Percentiles rank a stretch among this genome's conserved stretches.
phyloP scores from a whole-genome alignment of 2,888 invertebrate genomes.

The Itoplectis maculator region DNA sequence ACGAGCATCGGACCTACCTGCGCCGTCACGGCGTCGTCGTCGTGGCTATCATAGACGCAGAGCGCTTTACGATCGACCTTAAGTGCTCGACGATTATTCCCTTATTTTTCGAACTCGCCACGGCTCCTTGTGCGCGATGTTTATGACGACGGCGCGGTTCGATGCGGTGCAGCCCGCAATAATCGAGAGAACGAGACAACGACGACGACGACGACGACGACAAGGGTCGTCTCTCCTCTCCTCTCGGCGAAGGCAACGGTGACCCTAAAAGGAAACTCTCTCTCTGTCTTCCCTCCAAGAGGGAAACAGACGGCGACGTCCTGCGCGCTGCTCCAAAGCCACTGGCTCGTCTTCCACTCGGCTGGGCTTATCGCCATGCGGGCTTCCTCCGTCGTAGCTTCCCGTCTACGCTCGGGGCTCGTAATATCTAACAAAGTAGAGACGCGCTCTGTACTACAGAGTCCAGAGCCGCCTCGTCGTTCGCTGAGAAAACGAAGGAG shows the following conservation, averaged over 20 bases:
- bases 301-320: conserved; percentile 29
- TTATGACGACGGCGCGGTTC: conserved; percentile 48
- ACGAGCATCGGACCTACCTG: background rate
- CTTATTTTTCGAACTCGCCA: conserved; percentile 55
- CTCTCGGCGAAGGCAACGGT: conserved; percentile 1
- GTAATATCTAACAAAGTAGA: conserved; percentile 21
- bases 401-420: conserved; percentile 17
- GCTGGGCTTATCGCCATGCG: conserved; percentile 5
- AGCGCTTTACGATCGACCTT: conserved; percentile 62
- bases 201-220: conserved; percentile 22
- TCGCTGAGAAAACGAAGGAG: too few species aligned
- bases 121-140: conserved; percentile 46
- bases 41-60: too few species aligned
- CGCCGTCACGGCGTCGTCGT: conserved; percentile 8
- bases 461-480: too few species aligned
- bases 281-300: too few species aligned
- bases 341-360: conserved; percentile 26
- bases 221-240: conserved; percentile 20
- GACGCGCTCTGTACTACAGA: too few species aligned
- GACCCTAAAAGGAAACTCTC: conserved; percentile 60
- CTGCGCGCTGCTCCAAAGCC: conserved; percentile 23
- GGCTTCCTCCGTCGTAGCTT: conserved; percentile 35
- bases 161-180: conserved; percentile 56
- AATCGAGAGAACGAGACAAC: conserved; percentile 48
- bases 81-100: conserved; percentile 61